Evolutionary conservation across 1,140 invertebrate genomes (phyloP).

Genomic region (Augochlora pura): DNA sequence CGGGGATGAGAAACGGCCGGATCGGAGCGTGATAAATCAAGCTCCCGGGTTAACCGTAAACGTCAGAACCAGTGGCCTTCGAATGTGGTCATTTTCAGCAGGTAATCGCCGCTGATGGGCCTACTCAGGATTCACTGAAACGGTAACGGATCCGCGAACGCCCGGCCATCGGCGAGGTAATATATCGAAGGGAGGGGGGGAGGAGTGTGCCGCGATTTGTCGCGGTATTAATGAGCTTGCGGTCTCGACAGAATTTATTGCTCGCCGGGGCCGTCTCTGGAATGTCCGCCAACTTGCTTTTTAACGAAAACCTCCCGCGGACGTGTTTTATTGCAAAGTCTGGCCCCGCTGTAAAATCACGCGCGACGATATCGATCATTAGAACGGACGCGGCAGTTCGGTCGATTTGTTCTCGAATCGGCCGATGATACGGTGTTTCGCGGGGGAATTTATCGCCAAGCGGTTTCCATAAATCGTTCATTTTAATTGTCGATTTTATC

Average conservation of each 20-base stretch:
- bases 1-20: constrained; percentile 30
- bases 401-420: too few species aligned
- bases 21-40: constrained; percentile 38
- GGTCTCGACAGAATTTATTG: background rate
- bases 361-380: too few species aligned
- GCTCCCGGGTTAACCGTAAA: constrained; percentile 39
- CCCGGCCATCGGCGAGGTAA: background rate
- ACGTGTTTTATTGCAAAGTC: too few species aligned
- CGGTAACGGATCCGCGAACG: background rate
- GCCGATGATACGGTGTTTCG: too few species aligned
- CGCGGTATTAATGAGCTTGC: constrained; percentile 24
- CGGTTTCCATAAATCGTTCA: too few species aligned
- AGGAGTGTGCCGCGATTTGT: constrained; percentile 9
- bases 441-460: too few species aligned
- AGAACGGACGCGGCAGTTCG: too few species aligned
- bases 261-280: background rate
- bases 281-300: background rate
- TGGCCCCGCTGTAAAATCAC: too few species aligned
- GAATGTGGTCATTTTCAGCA: constrained; percentile 30
- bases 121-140: constrained; percentile 21
- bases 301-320: too few species aligned
- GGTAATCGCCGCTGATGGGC: constrained; percentile 26
- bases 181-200: background rate
- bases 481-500: too few species aligned
- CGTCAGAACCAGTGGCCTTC: constrained; percentile 21